Conservation (phyloP, 2,113 vertebrate genomes). For the Bucco capensis region DNA sequence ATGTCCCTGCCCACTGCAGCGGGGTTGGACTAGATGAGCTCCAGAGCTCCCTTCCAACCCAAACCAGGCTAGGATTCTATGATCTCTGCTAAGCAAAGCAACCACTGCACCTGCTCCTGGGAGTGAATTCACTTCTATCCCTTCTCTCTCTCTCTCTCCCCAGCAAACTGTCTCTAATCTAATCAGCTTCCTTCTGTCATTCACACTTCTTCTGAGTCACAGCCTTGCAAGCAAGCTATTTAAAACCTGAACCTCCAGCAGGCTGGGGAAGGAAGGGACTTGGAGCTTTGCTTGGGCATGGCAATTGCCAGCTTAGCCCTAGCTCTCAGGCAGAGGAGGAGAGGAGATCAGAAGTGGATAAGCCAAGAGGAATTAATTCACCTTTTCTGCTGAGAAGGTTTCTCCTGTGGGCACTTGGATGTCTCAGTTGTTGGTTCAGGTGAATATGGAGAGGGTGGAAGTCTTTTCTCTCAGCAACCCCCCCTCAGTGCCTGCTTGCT, state of each 20-base stretch:
- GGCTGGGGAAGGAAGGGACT: neutral
- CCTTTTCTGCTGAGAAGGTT: neutral
- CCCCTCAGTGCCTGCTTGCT: conserved; percentile 47
- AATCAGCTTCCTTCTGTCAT: conserved; percentile 63
- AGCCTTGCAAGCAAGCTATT: conserved; percentile 63
- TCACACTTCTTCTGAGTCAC: conserved; percentile 69
- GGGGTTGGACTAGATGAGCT: no score
- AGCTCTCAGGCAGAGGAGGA: conserved; percentile 48
- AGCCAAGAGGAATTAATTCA: no score
- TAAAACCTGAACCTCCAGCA: conserved; percentile 36
- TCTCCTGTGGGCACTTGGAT: neutral
- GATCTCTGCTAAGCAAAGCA: conserved; percentile 36
- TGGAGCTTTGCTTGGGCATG: conserved; percentile 44
- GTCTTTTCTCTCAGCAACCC: neutral
- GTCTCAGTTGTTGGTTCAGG: neutral
- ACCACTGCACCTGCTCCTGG: conserved; percentile 8
- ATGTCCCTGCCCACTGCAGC: no score
- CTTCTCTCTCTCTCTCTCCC: neutral
- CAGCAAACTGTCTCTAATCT: conserved; percentile 48
- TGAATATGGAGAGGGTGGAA: neutral
- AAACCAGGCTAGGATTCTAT: neutral
- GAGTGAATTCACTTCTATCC: conserved; percentile 39
- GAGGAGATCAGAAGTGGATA: neutral
- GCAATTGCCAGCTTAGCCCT: conserved; percentile 42
- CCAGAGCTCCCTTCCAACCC: no score